phyloP scores from a whole-genome alignment of 2,113 vertebrate genomes.

The Danionella cerebrum region DNA sequence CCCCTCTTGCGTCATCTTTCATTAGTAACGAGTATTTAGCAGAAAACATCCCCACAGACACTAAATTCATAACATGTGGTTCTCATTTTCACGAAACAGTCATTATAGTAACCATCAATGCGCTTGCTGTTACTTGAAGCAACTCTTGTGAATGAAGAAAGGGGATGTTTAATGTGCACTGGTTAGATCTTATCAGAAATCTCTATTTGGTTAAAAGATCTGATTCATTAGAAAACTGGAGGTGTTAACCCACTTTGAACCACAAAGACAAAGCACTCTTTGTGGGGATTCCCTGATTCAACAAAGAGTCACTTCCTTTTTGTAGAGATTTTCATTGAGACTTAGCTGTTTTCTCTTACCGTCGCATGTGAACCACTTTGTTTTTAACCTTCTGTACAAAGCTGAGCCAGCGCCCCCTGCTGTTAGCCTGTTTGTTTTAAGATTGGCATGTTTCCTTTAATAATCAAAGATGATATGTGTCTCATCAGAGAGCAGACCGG shows the following conservation, averaged over 20 bases:
- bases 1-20: conserved; percentile 11
- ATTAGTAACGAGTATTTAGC: not conserved
- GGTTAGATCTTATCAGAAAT: conserved; percentile 1
- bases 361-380: not conserved
- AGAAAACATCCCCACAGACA: not conserved
- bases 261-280: not conserved
- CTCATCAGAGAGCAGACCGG: conserved; percentile 69
- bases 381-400: not conserved
- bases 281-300: conserved; percentile 18
- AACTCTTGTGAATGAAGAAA: not conserved
- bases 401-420: not conserved
- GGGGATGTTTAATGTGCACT: not conserved
- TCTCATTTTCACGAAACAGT: not conserved
- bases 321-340: not conserved
- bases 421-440: not conserved
- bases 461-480: no score
- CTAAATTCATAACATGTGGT: not conserved
- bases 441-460: no score
- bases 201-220: not conserved
- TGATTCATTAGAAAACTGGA: conserved; percentile 7
- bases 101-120: not conserved
- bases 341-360: not conserved
- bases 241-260: conserved; percentile 23
- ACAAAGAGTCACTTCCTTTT: not conserved
- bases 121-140: not conserved